phyloP scores from a whole-genome alignment of 2,888 invertebrate genomes.

The Congeria kusceri region DNA sequence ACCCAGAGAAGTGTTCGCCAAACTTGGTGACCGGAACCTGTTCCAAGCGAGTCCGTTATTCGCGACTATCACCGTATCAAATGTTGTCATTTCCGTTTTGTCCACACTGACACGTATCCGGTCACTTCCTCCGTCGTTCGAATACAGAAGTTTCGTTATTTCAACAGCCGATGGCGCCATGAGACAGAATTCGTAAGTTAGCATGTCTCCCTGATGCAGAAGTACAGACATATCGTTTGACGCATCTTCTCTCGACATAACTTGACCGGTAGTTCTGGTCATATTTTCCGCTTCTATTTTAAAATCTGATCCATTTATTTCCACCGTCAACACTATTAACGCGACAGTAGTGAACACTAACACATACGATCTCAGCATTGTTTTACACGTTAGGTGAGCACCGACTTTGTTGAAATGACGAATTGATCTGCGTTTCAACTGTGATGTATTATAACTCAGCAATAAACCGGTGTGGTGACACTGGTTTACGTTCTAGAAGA shows the following conservation, averaged over 20 bases:
- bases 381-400: too few species aligned
- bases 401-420: too few species aligned
- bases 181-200: slow-evolving; percentile 63
- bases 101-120: slow-evolving; percentile 46
- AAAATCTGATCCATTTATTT: slow-evolving; percentile 1
- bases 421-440: too few species aligned
- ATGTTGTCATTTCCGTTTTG: slow-evolving; percentile 38
- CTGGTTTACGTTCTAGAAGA: too few species aligned
- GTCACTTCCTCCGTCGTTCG: slow-evolving; percentile 68
- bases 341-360: too few species aligned
- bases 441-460: too few species aligned
- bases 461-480: too few species aligned
- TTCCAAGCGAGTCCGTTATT: slow-evolving; percentile 59
- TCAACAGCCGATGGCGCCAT: slow-evolving; percentile 43
- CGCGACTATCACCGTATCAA: slow-evolving; percentile 18
- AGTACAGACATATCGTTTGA: slow-evolving; percentile 51
- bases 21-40: slow-evolving; percentile 26
- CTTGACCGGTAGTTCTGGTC: slow-evolving; percentile 7
- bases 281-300: slow-evolving; percentile 49
- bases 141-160: slow-evolving; percentile 53
- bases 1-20: neutral
- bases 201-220: slow-evolving; percentile 40
- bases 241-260: slow-evolving; percentile 31
- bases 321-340: too few species aligned
- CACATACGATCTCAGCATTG: too few species aligned